Evolutionary conservation across 2,797 vertebrate species (phyloP).

Genomic region (Rachycentron canadum): DNA sequence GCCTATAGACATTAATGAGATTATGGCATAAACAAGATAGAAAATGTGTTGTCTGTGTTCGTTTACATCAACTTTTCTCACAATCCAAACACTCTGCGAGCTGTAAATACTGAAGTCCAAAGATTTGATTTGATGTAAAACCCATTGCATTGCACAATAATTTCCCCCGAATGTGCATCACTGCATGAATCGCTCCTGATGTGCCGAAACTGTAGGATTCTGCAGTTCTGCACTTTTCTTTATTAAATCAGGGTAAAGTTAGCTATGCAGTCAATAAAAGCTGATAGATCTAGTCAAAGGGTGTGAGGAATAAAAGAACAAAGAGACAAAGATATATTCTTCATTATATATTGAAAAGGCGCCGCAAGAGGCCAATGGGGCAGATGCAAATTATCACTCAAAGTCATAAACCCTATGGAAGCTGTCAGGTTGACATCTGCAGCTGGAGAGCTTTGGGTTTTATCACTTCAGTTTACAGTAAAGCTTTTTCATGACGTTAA

Average conservation of each 20-base stretch:
- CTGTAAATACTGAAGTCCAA: slow-evolving; percentile 26
- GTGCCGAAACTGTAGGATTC: slow-evolving; percentile 31
- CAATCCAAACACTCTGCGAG: slow-evolving; percentile 8
- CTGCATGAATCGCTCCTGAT: slow-evolving; percentile 3
- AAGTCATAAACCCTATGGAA: slow-evolving; percentile 40
- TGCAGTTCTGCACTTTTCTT: slow-evolving; percentile 55
- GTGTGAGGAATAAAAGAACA: slow-evolving; percentile 28
- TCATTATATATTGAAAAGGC: slow-evolving; percentile 64
- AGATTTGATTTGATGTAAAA: slow-evolving; percentile 12
- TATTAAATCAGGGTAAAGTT: slow-evolving; percentile 30
- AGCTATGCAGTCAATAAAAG: slow-evolving; percentile 50
- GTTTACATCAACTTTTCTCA: slow-evolving; percentile 50
- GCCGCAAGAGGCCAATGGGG: slow-evolving; percentile 27
- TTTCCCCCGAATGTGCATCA: slow-evolving; percentile 45
- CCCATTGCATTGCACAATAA: slow-evolving; percentile 33
- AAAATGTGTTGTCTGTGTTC: slow-evolving; percentile 52
- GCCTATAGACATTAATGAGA: slow-evolving; percentile 57
- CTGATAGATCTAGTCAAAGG: slow-evolving; percentile 56
- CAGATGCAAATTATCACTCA: slow-evolving; percentile 52
- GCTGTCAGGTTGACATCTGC: slow-evolving; percentile 27
- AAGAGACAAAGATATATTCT: slow-evolving; percentile 42
- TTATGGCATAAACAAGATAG: slow-evolving; percentile 61
- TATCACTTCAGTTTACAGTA: slow-evolving; percentile 44
- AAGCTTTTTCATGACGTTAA: slow-evolving; percentile 34
- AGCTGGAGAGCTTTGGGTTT: slow-evolving; percentile 32